Percentiles rank a stretch among this genome's conserved stretches.
These are phyloP conservation scores for Zaprionus camerounensis DNA, from an alignment of 1,140 invertebrate species.

Conservation along the genomic window DNA sequence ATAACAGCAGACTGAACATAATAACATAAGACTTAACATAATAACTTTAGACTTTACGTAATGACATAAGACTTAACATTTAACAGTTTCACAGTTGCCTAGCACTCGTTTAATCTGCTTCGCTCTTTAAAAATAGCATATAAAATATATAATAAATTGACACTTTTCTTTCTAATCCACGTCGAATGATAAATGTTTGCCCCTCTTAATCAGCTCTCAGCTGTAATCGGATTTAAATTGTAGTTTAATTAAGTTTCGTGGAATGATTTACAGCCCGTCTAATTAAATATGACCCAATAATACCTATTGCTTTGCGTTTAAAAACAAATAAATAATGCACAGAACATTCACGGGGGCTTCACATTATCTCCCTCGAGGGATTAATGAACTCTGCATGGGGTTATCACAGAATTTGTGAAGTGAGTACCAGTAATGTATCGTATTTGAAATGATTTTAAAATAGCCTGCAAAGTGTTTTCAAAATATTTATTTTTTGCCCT, in stretches of 20 bases:
- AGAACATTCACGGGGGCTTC: background rate
- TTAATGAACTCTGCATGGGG: background rate
- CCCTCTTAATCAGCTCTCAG: background rate
- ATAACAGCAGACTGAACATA: too few species aligned
- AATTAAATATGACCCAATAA: background rate
- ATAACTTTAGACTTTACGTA: too few species aligned
- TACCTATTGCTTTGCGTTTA: background rate
- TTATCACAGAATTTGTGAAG: background rate
- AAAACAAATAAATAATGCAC: conserved; percentile 2
- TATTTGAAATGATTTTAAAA: background rate
- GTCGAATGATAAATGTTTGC: background rate
- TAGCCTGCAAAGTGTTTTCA: background rate
- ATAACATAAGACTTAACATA: too few species aligned
- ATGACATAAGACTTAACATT: too few species aligned
- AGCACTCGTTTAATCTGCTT: background rate
- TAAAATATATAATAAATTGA: background rate
- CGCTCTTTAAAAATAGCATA: background rate
- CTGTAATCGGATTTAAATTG: background rate
- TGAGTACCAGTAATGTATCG: background rate
- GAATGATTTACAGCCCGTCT: background rate
- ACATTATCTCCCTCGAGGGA: background rate
- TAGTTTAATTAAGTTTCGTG: background rate
- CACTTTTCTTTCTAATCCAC: background rate
- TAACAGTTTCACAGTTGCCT: too few species aligned
- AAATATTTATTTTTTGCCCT: background rate